Percentiles rank a stretch among this genome's conserved stretches.
phyloP scores from a whole-genome alignment of 1,140 invertebrate species.

The Charaxes varanes region DNA sequence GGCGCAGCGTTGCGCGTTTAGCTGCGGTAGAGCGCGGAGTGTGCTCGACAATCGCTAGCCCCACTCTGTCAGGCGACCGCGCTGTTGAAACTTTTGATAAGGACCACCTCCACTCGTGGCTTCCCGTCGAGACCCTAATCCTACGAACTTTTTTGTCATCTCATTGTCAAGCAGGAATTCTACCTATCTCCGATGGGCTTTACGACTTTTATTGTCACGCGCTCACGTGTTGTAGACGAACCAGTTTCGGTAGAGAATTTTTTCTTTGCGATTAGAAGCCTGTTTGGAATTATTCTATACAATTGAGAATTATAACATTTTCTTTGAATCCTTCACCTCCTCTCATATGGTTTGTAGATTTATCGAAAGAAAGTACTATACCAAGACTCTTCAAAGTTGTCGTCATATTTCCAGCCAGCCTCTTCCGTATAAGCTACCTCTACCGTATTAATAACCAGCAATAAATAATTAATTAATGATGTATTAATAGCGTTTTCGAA shows the following conservation, averaged over 20 bases:
- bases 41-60: slow-evolving; percentile 27
- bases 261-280: no score
- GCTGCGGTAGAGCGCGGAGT: slow-evolving; percentile 40
- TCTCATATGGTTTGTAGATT: no score
- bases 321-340: no score
- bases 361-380: no score
- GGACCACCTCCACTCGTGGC: slow-evolving; percentile 39
- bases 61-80: slow-evolving; percentile 44
- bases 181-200: slow-evolving; percentile 18
- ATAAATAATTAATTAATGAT: no score
- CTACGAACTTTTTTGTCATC: slow-evolving; percentile 38
- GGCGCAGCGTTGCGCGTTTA: slow-evolving; percentile 40
- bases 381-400: no score
- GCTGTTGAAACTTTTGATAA: slow-evolving; percentile 57
- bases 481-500: no score
- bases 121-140: slow-evolving; percentile 49
- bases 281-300: slow-evolving; percentile 1
- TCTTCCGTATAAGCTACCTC: no score
- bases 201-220: neutral
- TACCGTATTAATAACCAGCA: no score
- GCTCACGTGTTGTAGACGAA: neutral
- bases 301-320: no score
- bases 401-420: no score
- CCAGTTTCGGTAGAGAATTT: neutral
- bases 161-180: slow-evolving; percentile 28